Base-by-base conservation (phyloP, 2,888 invertebrate genomes). In the Euzophera pinguis region DNA sequence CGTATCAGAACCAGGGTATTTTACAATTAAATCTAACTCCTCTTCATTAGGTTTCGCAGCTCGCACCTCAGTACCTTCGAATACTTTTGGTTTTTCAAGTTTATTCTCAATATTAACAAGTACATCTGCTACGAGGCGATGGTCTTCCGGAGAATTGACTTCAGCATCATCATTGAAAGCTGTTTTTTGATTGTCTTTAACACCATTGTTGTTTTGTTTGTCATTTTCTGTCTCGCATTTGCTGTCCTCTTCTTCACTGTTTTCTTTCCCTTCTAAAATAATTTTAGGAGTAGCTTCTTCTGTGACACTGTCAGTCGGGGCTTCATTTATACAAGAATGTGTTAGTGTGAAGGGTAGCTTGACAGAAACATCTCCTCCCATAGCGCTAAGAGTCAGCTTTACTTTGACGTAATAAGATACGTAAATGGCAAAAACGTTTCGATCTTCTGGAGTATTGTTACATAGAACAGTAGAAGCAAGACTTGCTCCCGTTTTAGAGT, bases 381-480 rank as follows among this genome's bases (percentile, higher is more conserved):
- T 95, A 2, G 95, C 93, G 55, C 96, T 95, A 17, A 96, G 91
- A 0, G 95, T 90, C 0, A 96, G 89, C 81, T 96, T 96, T 0
- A 97, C 94, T 92, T 97, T 97, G 6, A 97, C 96, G 74, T 97
- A 97, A 76, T 97, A 97, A 0, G 96, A 96, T 8, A 97, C 97
- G 84, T 97, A 97, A 65, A 97, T 97, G 51, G 97, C 97, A 70
- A 97, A 97, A 0, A 95, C 96, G 78, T 97, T 97, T 55, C 96
- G 92, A 62, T 96, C 96, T 59, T 95, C 94, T 0, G 93, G 92
- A 12, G 92, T 91, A 74, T 87, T 81, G 65, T 86, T 75, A 69
- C 84, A 89, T 47, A 93, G 75, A 10, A 92, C 91, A n/a, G 92
- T 92, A 4, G 92, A 92, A 0, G 93, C 92, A 1, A 92, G 91